phyloP scores from a whole-genome alignment of 2,888 invertebrate species.

The Acanthosepion esculentum region DNA sequence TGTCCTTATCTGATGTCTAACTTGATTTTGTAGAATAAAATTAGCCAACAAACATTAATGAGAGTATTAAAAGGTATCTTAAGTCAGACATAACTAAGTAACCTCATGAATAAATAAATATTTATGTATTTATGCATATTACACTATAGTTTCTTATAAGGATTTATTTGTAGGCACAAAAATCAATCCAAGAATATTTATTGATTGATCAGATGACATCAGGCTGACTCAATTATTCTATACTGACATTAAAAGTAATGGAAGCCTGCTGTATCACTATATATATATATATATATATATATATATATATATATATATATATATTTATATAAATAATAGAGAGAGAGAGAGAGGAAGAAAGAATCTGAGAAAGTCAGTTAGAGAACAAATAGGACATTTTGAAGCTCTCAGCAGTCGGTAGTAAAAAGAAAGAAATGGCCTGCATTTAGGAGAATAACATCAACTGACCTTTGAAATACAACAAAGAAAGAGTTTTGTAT shows the following conservation, averaged over 20 bases:
- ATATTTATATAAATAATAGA: no score
- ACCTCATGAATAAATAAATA: background rate
- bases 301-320: no score
- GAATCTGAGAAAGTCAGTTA: no score
- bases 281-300: background rate
- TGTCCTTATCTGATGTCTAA: background rate
- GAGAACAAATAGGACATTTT: background rate
- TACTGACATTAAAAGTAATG: background rate
- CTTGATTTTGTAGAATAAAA: background rate
- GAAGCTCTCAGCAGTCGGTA: background rate
- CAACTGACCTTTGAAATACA: background rate
- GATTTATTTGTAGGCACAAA: background rate
- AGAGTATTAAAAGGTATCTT: background rate
- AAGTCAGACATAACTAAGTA: background rate
- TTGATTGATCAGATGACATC: background rate
- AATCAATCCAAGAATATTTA: background rate
- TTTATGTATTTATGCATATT: background rate
- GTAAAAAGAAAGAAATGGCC: background rate
- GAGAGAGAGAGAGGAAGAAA: no score
- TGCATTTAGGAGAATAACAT: background rate
- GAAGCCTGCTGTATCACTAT: background rate
- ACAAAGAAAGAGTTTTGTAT: constrained; percentile 4
- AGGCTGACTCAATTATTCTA: background rate
- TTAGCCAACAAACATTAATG: background rate
- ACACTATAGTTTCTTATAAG: background rate